Percentiles rank a stretch among this genome's conserved stretches.
These are phyloP conservation scores for Uropetala carovei DNA, from an alignment of 2,888 invertebrate species.

Conservation along the genomic window DNA sequence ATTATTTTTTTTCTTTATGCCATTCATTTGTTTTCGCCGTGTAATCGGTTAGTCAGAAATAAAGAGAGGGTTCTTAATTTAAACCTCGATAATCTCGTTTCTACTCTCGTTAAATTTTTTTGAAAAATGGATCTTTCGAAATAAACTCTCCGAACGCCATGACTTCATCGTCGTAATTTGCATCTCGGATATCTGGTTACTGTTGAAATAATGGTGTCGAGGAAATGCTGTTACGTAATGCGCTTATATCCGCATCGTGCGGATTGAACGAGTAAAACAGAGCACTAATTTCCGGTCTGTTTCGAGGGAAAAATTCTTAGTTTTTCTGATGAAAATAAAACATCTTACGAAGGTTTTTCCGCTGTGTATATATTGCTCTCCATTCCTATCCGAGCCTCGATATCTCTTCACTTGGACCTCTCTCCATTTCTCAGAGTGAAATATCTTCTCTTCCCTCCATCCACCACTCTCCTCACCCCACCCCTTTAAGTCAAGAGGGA, in stretches of 20 bases:
- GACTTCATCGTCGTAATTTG: too few relatives aligned
- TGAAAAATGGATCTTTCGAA: too few relatives aligned
- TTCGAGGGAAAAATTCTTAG: background rate
- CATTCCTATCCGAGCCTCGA: constrained; percentile 9
- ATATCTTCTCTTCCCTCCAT: background rate
- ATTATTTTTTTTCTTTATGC: too few relatives aligned
- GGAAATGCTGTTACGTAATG: background rate
- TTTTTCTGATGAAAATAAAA: background rate
- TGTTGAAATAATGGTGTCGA: too few relatives aligned
- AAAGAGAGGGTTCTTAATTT: too few relatives aligned
- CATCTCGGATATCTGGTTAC: too few relatives aligned
- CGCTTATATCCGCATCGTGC: background rate
- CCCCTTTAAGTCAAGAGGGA: constrained; percentile 16
- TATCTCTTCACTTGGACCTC: constrained; percentile 32
- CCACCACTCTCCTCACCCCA: background rate
- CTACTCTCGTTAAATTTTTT: too few relatives aligned
- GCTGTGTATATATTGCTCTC: constrained; percentile 15
- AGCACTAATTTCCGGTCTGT: background rate
- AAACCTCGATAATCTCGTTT: too few relatives aligned
- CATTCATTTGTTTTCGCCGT: too few relatives aligned
- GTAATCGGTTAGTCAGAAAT: too few relatives aligned
- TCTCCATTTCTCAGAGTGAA: constrained; percentile 24
- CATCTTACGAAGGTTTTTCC: background rate
- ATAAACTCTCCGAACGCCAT: too few relatives aligned
- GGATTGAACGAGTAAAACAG: background rate